These are phyloP conservation scores for Melopsittacus undulatus DNA, from an alignment of 2,797 vertebrate species.

Conservation along the genomic window DNA sequence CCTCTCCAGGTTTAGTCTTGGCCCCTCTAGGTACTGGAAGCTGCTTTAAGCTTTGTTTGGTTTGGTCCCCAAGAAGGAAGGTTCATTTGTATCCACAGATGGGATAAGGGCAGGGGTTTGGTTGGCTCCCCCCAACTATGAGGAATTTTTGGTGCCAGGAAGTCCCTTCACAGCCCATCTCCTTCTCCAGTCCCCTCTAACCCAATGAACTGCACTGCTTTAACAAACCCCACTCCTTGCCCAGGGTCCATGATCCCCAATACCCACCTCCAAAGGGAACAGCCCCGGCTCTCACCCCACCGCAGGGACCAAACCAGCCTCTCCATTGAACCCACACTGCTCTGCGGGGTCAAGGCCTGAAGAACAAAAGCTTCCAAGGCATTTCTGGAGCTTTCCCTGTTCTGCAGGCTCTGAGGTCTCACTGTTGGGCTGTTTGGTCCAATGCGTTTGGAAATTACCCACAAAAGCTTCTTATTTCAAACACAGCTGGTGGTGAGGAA, in stretches of 20 bases:
- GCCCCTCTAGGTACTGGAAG: neutral
- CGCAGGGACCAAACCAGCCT: neutral
- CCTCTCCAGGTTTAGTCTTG: fast-evolving
- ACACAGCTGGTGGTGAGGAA: constrained; percentile 52
- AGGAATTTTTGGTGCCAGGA: neutral
- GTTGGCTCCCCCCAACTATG: fast-evolving
- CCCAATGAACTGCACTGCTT: fast-evolving
- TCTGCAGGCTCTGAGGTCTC: neutral
- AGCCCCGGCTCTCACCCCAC: fast-evolving
- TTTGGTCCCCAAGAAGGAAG: neutral
- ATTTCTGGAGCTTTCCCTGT: neutral
- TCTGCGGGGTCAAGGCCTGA: neutral
- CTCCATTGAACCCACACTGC: fast-evolving
- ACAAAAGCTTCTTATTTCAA: constrained; percentile 58
- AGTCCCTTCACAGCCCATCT: neutral
- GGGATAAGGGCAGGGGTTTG: fast-evolving
- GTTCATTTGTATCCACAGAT: fast-evolving
- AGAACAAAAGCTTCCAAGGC: neutral
- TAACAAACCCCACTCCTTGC: fast-evolving
- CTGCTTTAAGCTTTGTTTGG: neutral
- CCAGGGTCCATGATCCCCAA: fast-evolving
- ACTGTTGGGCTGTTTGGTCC: constrained; percentile 27
- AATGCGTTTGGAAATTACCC: constrained; percentile 64
- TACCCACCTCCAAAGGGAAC: fast-evolving
- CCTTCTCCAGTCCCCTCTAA: neutral